phyloP scores from a whole-genome alignment of 2,113 vertebrate species.

The Xerus inauris region DNA sequence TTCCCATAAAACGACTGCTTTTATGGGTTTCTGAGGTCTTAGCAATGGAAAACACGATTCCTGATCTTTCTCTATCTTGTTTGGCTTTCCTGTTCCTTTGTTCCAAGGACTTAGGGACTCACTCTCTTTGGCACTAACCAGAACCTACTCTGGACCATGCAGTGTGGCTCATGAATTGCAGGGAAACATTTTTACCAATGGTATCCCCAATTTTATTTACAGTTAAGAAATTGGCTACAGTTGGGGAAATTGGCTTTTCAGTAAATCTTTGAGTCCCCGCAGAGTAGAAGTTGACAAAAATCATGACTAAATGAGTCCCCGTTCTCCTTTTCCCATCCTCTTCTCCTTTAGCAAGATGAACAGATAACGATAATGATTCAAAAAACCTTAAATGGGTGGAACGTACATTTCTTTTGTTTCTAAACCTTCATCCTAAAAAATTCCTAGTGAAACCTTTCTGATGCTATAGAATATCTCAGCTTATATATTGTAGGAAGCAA shows the following conservation, averaged over 20 bases:
- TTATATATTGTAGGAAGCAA: background rate
- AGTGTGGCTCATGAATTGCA: background rate
- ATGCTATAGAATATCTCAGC: background rate
- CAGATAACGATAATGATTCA: conserved; percentile 14
- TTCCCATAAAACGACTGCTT: conserved; percentile 83
- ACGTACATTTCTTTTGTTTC: background rate
- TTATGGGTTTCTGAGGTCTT: conserved; percentile 83
- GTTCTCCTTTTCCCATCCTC: background rate
- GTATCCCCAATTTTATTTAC: conserved; percentile 14
- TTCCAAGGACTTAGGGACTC: conserved; percentile 52
- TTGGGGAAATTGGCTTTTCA: background rate
- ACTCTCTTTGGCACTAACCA: conserved; percentile 16
- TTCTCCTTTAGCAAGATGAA: background rate
- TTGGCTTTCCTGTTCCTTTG: conserved; percentile 76
- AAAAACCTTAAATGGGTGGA: background rate
- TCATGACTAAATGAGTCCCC: background rate
- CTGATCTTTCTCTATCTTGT: conserved; percentile 76
- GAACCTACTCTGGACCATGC: conserved; percentile 19
- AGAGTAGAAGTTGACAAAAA: conserved; percentile 14
- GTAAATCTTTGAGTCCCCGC: background rate
- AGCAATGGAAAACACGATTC: conserved; percentile 83
- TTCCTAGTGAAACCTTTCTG: background rate
- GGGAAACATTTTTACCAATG: conserved; percentile 25
- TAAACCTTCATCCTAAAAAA: background rate
- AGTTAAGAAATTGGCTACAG: conserved; percentile 38